A percentile compares a stretch with the other conserved stretches of the same genome.
Conservation (phyloP, 2,888 invertebrate genomes). For the Tipula vernalis region DNA sequence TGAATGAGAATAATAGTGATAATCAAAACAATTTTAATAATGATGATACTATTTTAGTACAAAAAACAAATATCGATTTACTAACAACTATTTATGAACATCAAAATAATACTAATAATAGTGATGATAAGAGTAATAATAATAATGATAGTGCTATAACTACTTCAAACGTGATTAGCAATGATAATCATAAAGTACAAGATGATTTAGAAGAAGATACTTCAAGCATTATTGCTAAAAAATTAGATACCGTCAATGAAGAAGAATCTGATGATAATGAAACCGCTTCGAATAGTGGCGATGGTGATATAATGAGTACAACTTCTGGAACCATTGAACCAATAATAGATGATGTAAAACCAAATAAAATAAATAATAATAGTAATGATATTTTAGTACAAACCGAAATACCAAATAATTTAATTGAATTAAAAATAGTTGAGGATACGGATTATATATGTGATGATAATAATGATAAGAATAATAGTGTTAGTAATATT, state of each 20-base stretch:
- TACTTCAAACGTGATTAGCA: background rate
- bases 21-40: background rate
- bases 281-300: background rate
- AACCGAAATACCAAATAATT: background rate
- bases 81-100: conserved; percentile 8
- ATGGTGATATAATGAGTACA: background rate
- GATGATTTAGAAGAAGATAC: background rate
- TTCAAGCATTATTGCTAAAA: background rate
- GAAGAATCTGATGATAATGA: conserved; percentile 6
- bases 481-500: background rate
- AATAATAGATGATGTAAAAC: conserved; percentile 16
- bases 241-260: background rate
- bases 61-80: conserved; percentile 6
- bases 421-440: conserved; percentile 12
- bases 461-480: conserved; percentile 7
- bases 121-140: background rate
- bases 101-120: conserved; percentile 9
- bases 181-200: background rate
- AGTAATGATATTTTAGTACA: background rate
- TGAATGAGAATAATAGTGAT: background rate
- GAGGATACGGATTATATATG: conserved; percentile 11
- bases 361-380: conserved; percentile 11
- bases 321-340: conserved; percentile 15
- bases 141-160: background rate
- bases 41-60: background rate